Percentiles rank a stretch among this genome's conserved stretches.
Evolutionary conservation across 2,797 vertebrate genomes (phyloP).

Genomic region (Yasuhikotakia modesta): DNA sequence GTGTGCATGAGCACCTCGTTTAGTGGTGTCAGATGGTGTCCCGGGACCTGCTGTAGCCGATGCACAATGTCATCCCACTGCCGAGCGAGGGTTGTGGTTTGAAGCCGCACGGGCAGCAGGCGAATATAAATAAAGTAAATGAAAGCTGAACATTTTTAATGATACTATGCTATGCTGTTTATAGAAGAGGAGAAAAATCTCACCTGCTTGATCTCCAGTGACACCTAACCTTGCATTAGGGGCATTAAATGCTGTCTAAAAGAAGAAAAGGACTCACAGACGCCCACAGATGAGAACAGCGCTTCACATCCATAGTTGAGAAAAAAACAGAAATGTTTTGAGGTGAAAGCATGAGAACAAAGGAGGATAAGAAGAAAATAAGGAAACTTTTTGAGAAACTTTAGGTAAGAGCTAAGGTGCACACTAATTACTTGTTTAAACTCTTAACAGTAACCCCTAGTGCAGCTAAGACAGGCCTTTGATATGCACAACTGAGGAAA

Average conservation of each 20-base stretch:
- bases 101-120: conserved; percentile 70
- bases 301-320: conserved; percentile 61
- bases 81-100: conserved; percentile 19
- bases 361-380: conserved; percentile 62
- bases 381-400: conserved; percentile 51
- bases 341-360: conserved; percentile 65
- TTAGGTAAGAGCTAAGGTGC: conserved; percentile 40
- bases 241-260: conserved; percentile 70
- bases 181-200: conserved; percentile 53
- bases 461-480: conserved; percentile 25
- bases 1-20: conserved; percentile 69
- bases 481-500: conserved; percentile 36
- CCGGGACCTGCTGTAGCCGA: conserved; percentile 69
- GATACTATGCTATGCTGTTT: conserved; percentile 71
- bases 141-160: conserved; percentile 75
- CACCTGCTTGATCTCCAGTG: conserved; percentile 72
- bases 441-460: conserved; percentile 32
- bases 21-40: conserved; percentile 75
- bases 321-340: conserved; percentile 65
- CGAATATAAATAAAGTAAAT: conserved; percentile 72
- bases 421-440: conserved; percentile 58
- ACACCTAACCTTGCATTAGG: conserved; percentile 74
- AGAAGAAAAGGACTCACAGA: conserved; percentile 47
- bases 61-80: conserved; percentile 64
- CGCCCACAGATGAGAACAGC: conserved; percentile 66